Conservation (phyloP, 2,113 vertebrate species). For the Prunella fulvescens region DNA sequence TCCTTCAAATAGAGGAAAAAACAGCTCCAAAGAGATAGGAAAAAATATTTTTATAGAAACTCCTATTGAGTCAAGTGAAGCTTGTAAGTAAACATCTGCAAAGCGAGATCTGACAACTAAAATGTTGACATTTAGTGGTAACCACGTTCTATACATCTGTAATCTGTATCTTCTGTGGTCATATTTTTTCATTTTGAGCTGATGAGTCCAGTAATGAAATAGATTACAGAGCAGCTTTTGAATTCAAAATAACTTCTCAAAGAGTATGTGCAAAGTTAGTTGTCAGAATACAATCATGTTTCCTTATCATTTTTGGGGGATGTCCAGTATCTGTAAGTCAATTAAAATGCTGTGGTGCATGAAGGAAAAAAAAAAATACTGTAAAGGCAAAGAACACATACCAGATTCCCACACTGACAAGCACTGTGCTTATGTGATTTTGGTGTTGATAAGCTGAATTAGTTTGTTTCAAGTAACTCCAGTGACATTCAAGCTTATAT, state of each 20-base stretch:
- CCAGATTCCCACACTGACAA: fast-evolving
- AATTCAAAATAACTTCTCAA: neutral
- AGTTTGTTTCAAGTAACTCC: neutral
- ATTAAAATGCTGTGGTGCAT: neutral
- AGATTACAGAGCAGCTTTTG: neutral
- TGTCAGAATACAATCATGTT: neutral
- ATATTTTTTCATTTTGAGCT: neutral
- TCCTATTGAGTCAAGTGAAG: neutral
- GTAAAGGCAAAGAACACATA: neutral
- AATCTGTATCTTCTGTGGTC: neutral
- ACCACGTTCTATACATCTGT: neutral
- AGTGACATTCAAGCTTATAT: neutral
- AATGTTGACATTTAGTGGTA: neutral
- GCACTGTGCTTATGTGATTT: neutral
- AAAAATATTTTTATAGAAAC: constrained; percentile 14
- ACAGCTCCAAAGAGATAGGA: neutral
- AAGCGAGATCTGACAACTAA: neutral
- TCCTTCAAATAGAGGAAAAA: neutral
- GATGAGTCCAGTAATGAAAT: neutral
- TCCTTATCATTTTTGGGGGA: neutral
- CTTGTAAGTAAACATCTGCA: neutral
- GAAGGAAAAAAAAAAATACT: neutral
- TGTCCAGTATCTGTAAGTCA: neutral
- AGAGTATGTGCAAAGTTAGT: neutral
- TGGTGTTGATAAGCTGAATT: neutral